Base-by-base conservation (phyloP, 2,888 invertebrate species). In the Orthosia gothica region DNA sequence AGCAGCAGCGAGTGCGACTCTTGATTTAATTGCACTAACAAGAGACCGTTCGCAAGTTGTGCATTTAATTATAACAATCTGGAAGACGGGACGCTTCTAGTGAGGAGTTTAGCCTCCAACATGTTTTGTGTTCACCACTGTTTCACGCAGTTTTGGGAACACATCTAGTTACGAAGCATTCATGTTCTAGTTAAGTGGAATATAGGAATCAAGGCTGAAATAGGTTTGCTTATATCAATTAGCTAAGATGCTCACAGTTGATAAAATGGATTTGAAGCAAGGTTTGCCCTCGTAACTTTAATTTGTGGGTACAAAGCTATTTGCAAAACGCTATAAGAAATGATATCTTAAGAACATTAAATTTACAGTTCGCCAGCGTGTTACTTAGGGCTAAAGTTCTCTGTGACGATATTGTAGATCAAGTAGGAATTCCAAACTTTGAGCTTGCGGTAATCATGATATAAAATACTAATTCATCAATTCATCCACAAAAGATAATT, bases 21-120 rank as follows among this genome's bases (percentile, higher is more conserved):
- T 89, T 91, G 87, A 90, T 91, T 90, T 91, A 92, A 93, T 93
- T 92, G 91, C 89, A 90, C 89, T 93, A 93, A 93, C 92, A 92
- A 93, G 92, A 89, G 89, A 89, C 88, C 85, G 87, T 78, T 87
- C 74, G 70, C 85, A 89, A 92, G 89, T 91, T 90, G 85, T 87
- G 90, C 89, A 91, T 91, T 92, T 89, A 91, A 92, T 92, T 92
- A 89, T 87, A 90, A 89, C 87, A 88, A 86, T 87, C 76, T 65
- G 76, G 78, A 88, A 87, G 89, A 88, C 85, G 87, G 84, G 85
- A 88, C 84, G 88, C 83, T 87, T 84, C 79, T 73, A 71, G 49
- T 40, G 40, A 79, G 82, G 77, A 87, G 85, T 75, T 73, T 55
- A 40, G 79, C 69, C 79, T 75, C 76, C 66, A 76, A 83, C 79